Conservation (phyloP, 2,113 vertebrate species). For the Misgurnus mizolepis region DNA sequence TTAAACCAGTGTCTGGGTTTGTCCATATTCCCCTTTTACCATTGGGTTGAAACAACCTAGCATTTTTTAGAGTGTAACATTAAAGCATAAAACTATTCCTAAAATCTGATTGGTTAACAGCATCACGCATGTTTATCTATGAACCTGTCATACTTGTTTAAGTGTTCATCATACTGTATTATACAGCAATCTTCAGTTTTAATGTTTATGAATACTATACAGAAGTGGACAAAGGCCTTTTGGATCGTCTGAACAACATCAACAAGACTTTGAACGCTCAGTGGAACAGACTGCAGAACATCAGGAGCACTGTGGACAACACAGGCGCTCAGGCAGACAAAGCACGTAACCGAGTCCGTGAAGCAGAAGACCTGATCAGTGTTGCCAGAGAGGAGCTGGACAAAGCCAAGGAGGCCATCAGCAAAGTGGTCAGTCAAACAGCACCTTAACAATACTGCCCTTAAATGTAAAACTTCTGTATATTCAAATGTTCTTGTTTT, state of each 20-base stretch:
- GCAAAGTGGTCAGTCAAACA: slow-evolving; percentile 83
- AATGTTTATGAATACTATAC: slow-evolving; percentile 2
- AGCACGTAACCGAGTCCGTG: slow-evolving; percentile 78
- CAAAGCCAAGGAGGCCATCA: slow-evolving; percentile 83
- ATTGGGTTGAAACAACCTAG: too few relatives aligned
- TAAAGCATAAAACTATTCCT: too few relatives aligned
- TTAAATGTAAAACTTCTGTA: background rate
- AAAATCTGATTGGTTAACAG: too few relatives aligned
- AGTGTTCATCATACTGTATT: background rate
- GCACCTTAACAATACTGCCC: background rate
- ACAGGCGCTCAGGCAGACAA: slow-evolving; percentile 81
- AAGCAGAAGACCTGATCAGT: slow-evolving; percentile 82
- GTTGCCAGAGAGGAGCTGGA: slow-evolving; percentile 85
- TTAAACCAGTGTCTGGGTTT: too few relatives aligned
- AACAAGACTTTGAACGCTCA: slow-evolving; percentile 86
- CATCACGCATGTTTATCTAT: too few relatives aligned
- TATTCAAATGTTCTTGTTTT: background rate
- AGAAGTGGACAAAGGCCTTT: slow-evolving; percentile 87
- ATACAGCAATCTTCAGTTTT: background rate
- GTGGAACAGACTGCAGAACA: slow-evolving; percentile 88
- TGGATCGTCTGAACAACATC: slow-evolving; percentile 87
- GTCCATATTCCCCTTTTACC: too few relatives aligned
- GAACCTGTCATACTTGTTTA: too few relatives aligned
- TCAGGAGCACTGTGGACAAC: slow-evolving; percentile 82
- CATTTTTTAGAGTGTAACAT: too few relatives aligned